Evolutionary conservation across 1,140 invertebrate genomes (phyloP), one percentile per base, ranked within the genome.

Genomic region (Solen grandis): DNA sequence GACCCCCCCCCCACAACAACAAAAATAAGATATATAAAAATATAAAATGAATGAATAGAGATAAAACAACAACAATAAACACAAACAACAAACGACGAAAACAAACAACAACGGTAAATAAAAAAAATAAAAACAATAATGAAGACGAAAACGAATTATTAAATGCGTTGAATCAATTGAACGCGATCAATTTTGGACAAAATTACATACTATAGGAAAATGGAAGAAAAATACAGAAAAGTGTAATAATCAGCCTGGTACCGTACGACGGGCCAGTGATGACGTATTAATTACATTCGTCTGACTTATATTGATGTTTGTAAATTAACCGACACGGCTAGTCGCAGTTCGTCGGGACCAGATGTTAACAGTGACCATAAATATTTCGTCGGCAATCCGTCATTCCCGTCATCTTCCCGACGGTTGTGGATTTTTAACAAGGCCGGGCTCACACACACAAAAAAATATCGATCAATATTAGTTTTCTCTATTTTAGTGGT

Each of bases 101-200:
- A 66, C 31, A 57, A 57, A 70, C 29, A 16, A 70, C 57, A 50
- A 70, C 57, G 29, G 68, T 57, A 19, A 19, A 22, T 22, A 55
- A 70, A 5, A 16, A 35, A 70, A 54, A 33, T 16, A 36, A 70
- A 70, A 36, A 55, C n/a, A 70, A 68, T 25, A 70, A n/a, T 19
- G 29, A 5, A 4, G 5, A 8, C n/a, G 46, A 36, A 36, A 52
- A 36, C 52, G 36, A 33, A 70, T 54, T 2, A 55, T 70, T 54
- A 8, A 13, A 13, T 50, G 10, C 8, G 10, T 41, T 46, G 36
- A 66, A 66, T 66, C n/a, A 35, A 27, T 27, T 66, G 29, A 66
- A 46, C 14, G 5, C 1, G 25, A 66, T 2, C 5, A 5, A 41
- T 31, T 66, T 22, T 66, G 16, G 62, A 41, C 25, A 66, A 41